Percentiles rank a stretch among this genome's conserved stretches.
Conservation (phyloP, 2,797 vertebrate species). For the Rhyacichthys aspro region DNA sequence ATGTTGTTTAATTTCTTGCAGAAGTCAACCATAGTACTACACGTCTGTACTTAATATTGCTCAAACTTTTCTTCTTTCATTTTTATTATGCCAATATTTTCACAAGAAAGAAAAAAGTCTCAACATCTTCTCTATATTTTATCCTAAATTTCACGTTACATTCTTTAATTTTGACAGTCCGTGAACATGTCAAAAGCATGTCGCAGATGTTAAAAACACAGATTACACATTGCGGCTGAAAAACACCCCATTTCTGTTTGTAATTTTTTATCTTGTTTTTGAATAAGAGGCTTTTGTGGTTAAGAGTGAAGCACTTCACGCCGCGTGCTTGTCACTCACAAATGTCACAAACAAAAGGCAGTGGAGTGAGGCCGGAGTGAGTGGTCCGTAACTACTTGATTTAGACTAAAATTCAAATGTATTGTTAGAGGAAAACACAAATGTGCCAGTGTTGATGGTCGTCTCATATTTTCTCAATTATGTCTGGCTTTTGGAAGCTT, state of each 20-base stretch:
- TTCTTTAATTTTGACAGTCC: no score
- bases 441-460: constrained; percentile 36
- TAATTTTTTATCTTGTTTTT: constrained; percentile 58
- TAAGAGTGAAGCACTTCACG: constrained; percentile 53
- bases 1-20: no score
- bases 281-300: constrained; percentile 42
- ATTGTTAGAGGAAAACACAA: constrained; percentile 27
- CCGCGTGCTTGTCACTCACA: constrained; percentile 48
- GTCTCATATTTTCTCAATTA: constrained; percentile 37
- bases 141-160: no score
- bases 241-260: constrained; percentile 51
- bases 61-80: no score
- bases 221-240: constrained; percentile 38
- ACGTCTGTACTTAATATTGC: no score
- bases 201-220: constrained; percentile 14
- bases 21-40: no score
- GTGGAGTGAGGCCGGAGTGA: constrained; percentile 23
- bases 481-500: constrained; percentile 23
- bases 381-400: constrained; percentile 38
- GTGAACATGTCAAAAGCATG: no score
- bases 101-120: no score
- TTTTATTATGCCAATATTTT: no score
- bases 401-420: constrained; percentile 35
- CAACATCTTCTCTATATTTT: no score
- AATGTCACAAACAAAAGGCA: constrained; percentile 54